These are phyloP conservation scores for Mesorhabditis belari DNA, from an alignment of 2,888 invertebrate species.

Conservation along the genomic window DNA sequence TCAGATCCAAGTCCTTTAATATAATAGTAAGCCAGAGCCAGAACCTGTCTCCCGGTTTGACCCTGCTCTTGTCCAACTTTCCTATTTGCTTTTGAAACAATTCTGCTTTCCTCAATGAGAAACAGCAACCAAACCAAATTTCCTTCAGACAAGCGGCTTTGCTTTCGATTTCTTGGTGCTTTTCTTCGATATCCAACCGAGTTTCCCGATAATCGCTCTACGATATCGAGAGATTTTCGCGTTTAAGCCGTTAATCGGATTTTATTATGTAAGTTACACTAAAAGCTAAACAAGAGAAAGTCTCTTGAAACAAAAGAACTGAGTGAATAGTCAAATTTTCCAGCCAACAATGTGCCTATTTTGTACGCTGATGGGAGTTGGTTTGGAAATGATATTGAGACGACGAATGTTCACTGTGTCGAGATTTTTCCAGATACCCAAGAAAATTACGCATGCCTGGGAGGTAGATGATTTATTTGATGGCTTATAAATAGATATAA, in stretches of 20 bases:
- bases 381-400: not conserved
- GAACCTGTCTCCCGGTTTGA: no score
- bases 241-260: not conserved
- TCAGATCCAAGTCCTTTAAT: no score
- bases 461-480: no score
- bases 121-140: no score
- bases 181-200: not conserved
- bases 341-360: not conserved
- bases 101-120: no score
- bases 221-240: not conserved
- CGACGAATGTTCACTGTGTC: not conserved
- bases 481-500: no score
- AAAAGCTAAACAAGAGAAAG: not conserved
- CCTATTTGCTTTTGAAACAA: no score
- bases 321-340: no score
- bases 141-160: not conserved
- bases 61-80: no score
- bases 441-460: not conserved
- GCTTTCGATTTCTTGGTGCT: not conserved
- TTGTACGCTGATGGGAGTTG: not conserved
- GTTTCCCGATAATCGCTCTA: not conserved
- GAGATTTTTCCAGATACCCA: not conserved
- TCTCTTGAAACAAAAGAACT: not conserved
- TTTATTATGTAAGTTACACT: not conserved
- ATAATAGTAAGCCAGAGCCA: no score